These are phyloP conservation scores for Gallinago nigripennis DNA, from an alignment of 2,797 vertebrate species.

Conservation along the genomic window DNA sequence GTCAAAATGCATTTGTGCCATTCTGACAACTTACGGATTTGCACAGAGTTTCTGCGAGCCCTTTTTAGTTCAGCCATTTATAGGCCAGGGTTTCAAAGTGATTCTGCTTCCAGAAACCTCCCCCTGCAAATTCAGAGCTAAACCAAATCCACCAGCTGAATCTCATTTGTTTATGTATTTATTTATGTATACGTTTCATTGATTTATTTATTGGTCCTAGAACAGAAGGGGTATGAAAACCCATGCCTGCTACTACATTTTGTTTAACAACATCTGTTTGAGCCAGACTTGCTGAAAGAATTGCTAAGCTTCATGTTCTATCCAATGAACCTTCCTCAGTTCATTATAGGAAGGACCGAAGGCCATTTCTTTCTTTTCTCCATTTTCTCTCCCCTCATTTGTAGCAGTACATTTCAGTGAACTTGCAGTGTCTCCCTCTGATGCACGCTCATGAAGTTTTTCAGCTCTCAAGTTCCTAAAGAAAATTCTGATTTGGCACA, in stretches of 20 bases:
- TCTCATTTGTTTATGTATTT: not conserved
- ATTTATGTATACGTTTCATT: not conserved
- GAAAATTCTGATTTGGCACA: constrained; percentile 49
- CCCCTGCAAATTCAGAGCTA: not conserved
- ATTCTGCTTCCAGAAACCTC: not conserved
- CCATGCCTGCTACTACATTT: not conserved
- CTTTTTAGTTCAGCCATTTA: not conserved
- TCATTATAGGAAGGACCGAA: not conserved
- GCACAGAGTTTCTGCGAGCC: not conserved
- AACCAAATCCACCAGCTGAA: not conserved
- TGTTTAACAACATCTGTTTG: not conserved
- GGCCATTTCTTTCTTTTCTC: not conserved
- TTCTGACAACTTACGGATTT: not conserved
- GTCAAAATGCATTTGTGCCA: not conserved
- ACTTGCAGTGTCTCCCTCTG: not conserved
- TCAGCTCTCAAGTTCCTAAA: constrained; percentile 31
- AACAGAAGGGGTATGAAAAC: not conserved
- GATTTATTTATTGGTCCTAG: constrained; percentile 13
- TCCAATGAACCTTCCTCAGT: not conserved
- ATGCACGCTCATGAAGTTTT: not conserved
- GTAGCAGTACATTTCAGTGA: not conserved
- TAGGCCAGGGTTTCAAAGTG: not conserved
- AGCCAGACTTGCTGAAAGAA: not conserved
- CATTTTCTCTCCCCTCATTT: not conserved
- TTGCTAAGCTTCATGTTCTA: not conserved